Base-by-base conservation (phyloP, 2,113 vertebrate species). In the Megalops atlanticus region DNA sequence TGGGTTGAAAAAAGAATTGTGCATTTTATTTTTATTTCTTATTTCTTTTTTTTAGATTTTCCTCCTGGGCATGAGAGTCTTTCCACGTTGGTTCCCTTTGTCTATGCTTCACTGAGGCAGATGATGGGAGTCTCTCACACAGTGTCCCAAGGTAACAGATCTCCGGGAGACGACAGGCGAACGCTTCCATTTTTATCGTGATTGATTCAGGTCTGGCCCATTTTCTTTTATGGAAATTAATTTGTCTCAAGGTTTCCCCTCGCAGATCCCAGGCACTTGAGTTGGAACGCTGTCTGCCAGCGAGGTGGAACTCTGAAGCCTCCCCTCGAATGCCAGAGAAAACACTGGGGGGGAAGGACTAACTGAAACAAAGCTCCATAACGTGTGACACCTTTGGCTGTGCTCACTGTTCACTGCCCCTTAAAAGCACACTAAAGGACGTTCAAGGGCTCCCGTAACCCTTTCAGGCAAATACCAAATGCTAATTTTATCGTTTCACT, bases 171-270 rank as follows among this genome's bases (percentile, higher is more conserved):
- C 33, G 31, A 41, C 68, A 45, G 35, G 64, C 27, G 21, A 38
- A 68, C 15, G 33, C 39, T 45, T 31, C 77, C 1, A 0, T 39
- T n/a, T 68, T 78, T 72, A 72, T 72, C 78, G 38, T 72, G 78
- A 79, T 79, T 79, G 78, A 79, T 79, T 79, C 68, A n/a, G 58
- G 69, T 58, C 68, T 79, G 78, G 78, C 78, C 41, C 78, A 38
- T 72, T 79, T 72, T 79, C 68, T 35, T 72, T 70, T 45, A 49
- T 70, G 43, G 78, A 79, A 79, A 79, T 79, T 79, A 79, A 79
- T 79, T 79, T 7, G 68, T 72, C 68, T 71, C 68, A 33, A 45
- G 12, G 41, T 71, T 79, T 49, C 41, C 2, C 54, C n/a, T n/a
- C 33, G 27, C 40, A n/a, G 70, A 72, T 68, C 36, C 12, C 77